phyloP scores from a whole-genome alignment of 1,140 invertebrate genomes.

The Dufourea novaeangliae region DNA sequence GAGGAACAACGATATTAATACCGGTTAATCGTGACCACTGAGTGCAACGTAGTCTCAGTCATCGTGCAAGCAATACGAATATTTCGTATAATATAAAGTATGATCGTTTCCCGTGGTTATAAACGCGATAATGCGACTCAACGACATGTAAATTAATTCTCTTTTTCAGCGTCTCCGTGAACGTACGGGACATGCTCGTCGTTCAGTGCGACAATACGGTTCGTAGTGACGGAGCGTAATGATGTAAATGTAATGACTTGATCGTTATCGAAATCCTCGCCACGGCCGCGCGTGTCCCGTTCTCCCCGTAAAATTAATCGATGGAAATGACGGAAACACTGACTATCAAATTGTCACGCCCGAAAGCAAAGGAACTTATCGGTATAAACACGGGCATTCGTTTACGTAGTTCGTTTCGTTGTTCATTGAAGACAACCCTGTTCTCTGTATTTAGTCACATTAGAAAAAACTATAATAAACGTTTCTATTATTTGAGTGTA shows the following conservation, averaged over 20 bases:
- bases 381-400: neutral
- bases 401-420: too few relatives aligned
- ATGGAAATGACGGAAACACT: neutral
- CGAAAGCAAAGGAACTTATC: conserved; percentile 42
- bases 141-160: conserved; percentile 11
- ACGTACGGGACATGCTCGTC: neutral
- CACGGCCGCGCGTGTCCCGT: neutral
- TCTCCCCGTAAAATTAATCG: conserved; percentile 13
- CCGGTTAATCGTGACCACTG: neutral
- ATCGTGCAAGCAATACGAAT: neutral
- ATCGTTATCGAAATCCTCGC: conserved; percentile 23
- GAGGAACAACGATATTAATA: neutral
- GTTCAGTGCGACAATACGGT: neutral
- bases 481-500: too few relatives aligned
- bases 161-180: neutral
- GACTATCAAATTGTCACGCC: conserved; percentile 4
- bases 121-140: too few relatives aligned
- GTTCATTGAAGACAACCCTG: neutral
- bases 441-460: too few relatives aligned
- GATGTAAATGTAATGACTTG: too few relatives aligned
- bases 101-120: neutral
- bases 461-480: too few relatives aligned
- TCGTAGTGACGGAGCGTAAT: neutral
- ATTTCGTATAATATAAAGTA: neutral
- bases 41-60: neutral